Conservation (phyloP, 2,797 vertebrate species). For the Pipistrellus kuhlii region DNA sequence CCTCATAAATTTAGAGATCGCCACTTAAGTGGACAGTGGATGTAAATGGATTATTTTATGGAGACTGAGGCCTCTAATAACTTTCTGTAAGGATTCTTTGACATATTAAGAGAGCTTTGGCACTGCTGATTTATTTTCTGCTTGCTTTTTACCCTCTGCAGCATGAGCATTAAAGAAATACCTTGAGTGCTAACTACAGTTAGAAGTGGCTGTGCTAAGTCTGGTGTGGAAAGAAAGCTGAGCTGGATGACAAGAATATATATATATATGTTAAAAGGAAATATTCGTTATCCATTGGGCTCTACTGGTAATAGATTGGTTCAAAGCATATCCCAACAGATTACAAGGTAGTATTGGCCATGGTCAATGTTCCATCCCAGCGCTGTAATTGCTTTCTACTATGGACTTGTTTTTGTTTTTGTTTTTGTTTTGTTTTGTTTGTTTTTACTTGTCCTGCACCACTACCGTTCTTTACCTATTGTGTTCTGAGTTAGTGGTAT, state of each 20-base stretch:
- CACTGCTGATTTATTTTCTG: conserved; percentile 26
- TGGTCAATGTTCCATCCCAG: background rate
- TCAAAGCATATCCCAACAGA: background rate
- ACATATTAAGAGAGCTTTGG: conserved; percentile 29
- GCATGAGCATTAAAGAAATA: background rate
- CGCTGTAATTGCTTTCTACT: conserved; percentile 36
- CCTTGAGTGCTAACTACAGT: conserved; percentile 18
- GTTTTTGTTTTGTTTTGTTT: no score
- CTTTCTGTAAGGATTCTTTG: conserved; percentile 62
- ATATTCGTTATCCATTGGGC: background rate
- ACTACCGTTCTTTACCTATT: background rate
- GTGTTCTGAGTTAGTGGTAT: conserved; percentile 9
- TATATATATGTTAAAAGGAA: conserved; percentile 41
- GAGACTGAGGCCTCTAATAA: conserved; percentile 52
- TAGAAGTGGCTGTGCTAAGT: conserved; percentile 10
- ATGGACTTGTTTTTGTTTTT: background rate
- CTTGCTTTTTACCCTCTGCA: conserved; percentile 23
- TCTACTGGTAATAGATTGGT: background rate
- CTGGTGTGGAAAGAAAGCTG: background rate
- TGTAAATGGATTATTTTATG: conserved; percentile 65
- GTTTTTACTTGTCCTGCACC: background rate
- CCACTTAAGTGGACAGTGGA: conserved; percentile 59
- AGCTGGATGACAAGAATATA: background rate
- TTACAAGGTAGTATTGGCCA: background rate
- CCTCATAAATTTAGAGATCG: conserved; percentile 62